A percentile compares a stretch with the other conserved stretches of the same genome.
Evolutionary conservation across 1,140 invertebrate genomes (phyloP).

Genomic region (Neoseiulus cucumeris): DNA sequence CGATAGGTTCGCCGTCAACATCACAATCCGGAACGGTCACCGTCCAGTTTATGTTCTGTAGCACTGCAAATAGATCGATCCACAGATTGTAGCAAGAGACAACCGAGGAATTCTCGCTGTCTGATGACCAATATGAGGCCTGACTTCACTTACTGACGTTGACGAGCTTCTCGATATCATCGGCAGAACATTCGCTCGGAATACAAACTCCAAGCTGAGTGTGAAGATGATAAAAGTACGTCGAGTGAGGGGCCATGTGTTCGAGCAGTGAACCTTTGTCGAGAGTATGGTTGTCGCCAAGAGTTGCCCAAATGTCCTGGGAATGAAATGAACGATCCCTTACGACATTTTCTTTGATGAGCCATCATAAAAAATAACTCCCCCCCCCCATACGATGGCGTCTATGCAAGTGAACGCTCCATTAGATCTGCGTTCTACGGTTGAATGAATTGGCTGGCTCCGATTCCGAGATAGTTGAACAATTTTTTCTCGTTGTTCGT

Average conservation of each 20-base stretch:
- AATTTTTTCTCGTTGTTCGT: no score
- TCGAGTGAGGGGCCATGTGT: constrained; percentile 2
- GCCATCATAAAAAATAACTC: no score
- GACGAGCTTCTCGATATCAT: constrained; percentile 2
- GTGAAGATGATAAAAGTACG: not conserved
- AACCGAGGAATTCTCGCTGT: not conserved
- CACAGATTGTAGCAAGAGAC: no score
- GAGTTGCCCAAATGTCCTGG: constrained; percentile 8
- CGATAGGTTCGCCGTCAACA: not conserved
- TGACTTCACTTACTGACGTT: not conserved
- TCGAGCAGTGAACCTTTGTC: not conserved
- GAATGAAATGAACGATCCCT: not conserved
- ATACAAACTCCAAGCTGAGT: not conserved
- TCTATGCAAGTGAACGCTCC: no score
- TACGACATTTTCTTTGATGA: no score
- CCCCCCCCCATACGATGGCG: no score
- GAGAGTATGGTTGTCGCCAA: not conserved
- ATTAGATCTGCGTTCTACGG: no score
- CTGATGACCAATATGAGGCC: not conserved
- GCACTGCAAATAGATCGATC: not conserved
- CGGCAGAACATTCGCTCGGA: not conserved
- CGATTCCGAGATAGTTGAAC: no score
- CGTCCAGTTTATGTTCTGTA: not conserved
- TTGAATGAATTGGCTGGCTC: no score
- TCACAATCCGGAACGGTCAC: not conserved